These are phyloP conservation scores for Campylomormyrus tamandua DNA, from an alignment of 2,113 vertebrate genomes.

Conservation along the genomic window DNA sequence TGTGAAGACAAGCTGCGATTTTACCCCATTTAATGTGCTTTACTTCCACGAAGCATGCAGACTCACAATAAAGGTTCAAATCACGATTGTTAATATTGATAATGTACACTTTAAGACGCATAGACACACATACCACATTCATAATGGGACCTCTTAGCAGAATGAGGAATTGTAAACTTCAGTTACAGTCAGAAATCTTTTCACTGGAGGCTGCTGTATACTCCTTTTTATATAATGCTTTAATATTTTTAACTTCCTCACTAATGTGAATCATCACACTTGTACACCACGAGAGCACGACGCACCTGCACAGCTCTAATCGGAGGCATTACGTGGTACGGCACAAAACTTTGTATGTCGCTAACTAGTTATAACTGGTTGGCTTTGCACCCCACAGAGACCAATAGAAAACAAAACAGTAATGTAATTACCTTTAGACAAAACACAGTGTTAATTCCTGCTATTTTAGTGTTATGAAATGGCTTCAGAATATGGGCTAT, in stretches of 20 bases:
- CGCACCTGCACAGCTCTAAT: not conserved
- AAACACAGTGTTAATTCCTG: not conserved
- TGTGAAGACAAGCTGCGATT: conserved; percentile 14
- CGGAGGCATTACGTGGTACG: not conserved
- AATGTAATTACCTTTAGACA: not conserved
- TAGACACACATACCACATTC: not conserved
- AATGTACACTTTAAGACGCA: not conserved
- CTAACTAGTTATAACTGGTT: not conserved
- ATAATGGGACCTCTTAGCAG: not conserved
- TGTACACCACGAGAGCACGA: not conserved
- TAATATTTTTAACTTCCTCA: not conserved
- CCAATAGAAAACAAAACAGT: not conserved
- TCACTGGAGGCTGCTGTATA: not conserved
- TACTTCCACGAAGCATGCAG: conserved; percentile 33
- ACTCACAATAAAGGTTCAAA: not conserved
- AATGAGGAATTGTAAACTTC: conserved; percentile 2
- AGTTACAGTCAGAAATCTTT: not conserved
- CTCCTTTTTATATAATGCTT: not conserved
- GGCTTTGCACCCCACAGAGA: not conserved
- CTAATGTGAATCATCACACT: not conserved
- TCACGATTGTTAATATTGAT: not conserved
- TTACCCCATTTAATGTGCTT: conserved; percentile 27
- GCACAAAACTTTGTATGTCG: not conserved
- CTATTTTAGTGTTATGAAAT: conserved; percentile 2
- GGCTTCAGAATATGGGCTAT: not conserved